Conservation (phyloP, 1,140 invertebrate species). For the Drosophila kepulauana region DNA sequence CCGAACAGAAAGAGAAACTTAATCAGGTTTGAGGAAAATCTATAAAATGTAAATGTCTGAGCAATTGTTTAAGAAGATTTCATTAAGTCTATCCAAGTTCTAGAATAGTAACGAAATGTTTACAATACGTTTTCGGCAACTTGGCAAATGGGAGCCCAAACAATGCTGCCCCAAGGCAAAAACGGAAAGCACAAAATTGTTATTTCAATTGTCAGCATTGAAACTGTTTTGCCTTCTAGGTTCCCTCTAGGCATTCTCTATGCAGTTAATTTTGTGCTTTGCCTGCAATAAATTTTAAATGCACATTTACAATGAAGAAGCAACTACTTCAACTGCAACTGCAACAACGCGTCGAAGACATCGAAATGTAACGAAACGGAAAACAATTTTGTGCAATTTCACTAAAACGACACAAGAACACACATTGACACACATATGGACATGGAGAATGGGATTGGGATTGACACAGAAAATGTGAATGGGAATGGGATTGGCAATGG, state of each 20-base stretch:
- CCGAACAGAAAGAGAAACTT: slow-evolving; percentile 1
- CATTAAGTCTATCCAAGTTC: slow-evolving; percentile 20
- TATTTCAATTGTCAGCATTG: slow-evolving; percentile 76
- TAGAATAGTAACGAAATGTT: slow-evolving; percentile 39
- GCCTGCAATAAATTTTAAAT: slow-evolving; percentile 80
- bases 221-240: not conserved
- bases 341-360: not conserved
- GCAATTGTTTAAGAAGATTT: slow-evolving; percentile 39
- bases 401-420: slow-evolving; percentile 68
- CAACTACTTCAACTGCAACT: slow-evolving; percentile 33
- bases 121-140: slow-evolving; percentile 51
- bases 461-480: not conserved
- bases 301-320: slow-evolving; percentile 78
- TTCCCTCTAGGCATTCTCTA: slow-evolving; percentile 14
- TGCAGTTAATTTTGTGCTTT: slow-evolving; percentile 80
- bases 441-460: not conserved
- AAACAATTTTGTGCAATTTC: slow-evolving; percentile 81
- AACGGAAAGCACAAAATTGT: slow-evolving; percentile 61
- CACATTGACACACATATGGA: slow-evolving; percentile 66
- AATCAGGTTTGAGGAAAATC: not conserved
- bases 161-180: slow-evolving; percentile 12
- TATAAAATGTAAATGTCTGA: slow-evolving; percentile 2
- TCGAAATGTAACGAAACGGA: slow-evolving; percentile 75
- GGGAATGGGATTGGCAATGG: not conserved
- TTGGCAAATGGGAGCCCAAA: slow-evolving; percentile 31